Conservation (phyloP, 2,113 vertebrate genomes). For the Ageneiosus marmoratus region DNA sequence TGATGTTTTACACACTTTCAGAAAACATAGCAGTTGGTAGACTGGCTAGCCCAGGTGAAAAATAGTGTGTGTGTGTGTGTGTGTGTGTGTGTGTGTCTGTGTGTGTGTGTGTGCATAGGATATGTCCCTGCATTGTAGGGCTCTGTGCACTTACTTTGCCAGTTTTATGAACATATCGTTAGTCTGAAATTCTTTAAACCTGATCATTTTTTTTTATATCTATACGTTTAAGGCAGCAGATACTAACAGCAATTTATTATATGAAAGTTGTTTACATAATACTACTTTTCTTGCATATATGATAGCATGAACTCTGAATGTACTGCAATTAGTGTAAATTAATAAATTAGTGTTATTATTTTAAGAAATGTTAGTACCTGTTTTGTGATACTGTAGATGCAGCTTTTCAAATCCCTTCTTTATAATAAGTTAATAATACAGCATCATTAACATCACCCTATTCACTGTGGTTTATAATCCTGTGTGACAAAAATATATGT, state of each 20-base stretch:
- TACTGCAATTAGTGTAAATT: too few species aligned
- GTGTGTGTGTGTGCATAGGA: too few species aligned
- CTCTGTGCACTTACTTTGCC: background rate
- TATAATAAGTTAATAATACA: constrained; percentile 41
- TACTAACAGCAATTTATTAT: background rate
- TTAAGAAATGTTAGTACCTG: background rate
- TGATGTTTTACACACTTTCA: background rate
- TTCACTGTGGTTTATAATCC: constrained; percentile 55
- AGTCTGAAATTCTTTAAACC: background rate
- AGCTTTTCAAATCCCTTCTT: constrained; percentile 1
- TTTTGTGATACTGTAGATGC: constrained; percentile 9
- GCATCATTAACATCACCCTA: constrained; percentile 53
- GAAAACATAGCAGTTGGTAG: background rate
- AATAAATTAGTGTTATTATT: too few species aligned
- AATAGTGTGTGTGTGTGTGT: background rate
- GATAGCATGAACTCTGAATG: constrained; percentile 3
- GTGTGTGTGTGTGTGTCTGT: too few species aligned
- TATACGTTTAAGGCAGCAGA: background rate
- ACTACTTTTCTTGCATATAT: background rate
- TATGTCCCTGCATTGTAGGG: background rate
- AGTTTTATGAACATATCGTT: background rate
- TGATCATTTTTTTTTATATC: background rate
- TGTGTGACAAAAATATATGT: constrained; percentile 52
- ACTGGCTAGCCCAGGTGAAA: background rate
- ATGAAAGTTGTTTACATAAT: background rate